phyloP scores from a whole-genome alignment of 2,113 vertebrate species.

The Pseudopipra pipra region DNA sequence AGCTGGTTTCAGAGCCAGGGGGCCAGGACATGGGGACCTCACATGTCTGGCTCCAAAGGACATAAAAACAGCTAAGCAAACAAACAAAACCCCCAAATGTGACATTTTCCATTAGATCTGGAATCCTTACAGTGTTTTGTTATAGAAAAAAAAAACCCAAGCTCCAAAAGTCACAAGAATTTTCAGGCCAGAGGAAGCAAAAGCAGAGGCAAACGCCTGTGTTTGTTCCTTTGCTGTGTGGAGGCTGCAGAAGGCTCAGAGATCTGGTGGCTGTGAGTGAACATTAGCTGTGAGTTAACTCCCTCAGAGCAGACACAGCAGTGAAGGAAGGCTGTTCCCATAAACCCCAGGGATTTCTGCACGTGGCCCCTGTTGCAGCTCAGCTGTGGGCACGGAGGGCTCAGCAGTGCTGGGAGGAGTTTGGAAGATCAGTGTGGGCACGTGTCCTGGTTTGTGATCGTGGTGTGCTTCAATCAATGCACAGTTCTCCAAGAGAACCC shows the following conservation, averaged over 20 bases:
- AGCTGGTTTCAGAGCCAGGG: not conserved
- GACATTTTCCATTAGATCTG: not conserved
- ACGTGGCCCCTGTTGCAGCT: accelerated
- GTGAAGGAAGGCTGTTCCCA: not conserved
- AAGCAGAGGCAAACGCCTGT: not conserved
- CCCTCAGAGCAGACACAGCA: not conserved
- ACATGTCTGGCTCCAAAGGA: not conserved
- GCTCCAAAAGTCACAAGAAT: not conserved
- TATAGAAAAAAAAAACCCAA: not conserved
- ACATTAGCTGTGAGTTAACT: not conserved
- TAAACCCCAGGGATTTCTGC: not conserved
- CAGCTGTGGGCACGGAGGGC: not conserved
- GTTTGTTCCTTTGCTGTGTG: not conserved
- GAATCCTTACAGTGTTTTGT: not conserved
- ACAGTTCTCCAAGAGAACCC: not conserved
- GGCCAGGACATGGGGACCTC: accelerated
- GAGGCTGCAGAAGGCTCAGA: not conserved
- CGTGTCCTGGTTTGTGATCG: not conserved
- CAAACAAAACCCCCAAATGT: not conserved
- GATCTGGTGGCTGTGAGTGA: not conserved
- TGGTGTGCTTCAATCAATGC: not conserved
- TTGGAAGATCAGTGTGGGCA: not conserved
- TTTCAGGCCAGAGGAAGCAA: not conserved
- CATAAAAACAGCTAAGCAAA: not conserved
- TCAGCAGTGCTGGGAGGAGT: accelerated